Base-by-base conservation (phyloP, 2,113 vertebrate genomes). In the Proteles cristata region DNA sequence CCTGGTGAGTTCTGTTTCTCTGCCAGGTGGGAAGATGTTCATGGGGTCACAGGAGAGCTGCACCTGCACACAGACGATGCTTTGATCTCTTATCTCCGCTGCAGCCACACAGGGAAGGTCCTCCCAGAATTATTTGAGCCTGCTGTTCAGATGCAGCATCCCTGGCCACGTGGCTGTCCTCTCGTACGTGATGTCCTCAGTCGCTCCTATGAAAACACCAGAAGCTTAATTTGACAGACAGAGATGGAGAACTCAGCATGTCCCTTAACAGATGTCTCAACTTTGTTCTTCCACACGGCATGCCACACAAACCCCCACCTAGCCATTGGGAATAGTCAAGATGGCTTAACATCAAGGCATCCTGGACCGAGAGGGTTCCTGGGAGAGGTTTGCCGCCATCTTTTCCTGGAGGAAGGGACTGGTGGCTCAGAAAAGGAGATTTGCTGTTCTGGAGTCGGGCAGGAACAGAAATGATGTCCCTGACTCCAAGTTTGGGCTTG, bases 1-100 rank as follows among this genome's bases (percentile, higher is more conserved):
- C 14, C 4, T 2, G 6, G 6, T 33, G 80, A 28, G 23, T 25
- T 86, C 11, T n/a, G 12, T 35, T 39, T 55, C 17, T 35, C 16
- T 74, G 31, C 25, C 65, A n/a, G 9, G 1, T 7, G 33, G 14
- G 15, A 5, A 3, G 15, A n/a, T 58, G 33, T 7, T 14, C 15
- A 0, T 0, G 0, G 26, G 39, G 50, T 50, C 0, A 17, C 0
- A 2, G 26, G 48, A 63, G 4, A 61, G 2, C 48, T 1, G 17
- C 11, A 2, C 7, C 5, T 6, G 11, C 3, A 2, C 16, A 7
- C 1, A 45, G 31, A 11, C 9, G 14, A 4, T 1, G 33, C 63
- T 25, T 25, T 68, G 39, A 2, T 10, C 28, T 61, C n/a, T 14
- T 2, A 0, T n/a, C 11, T 48, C 45, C 66, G 4, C 33, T 15